Percentiles rank a stretch among this genome's conserved stretches.
These are phyloP conservation scores for Pseudochirops corinnae DNA, from an alignment of 2,797 vertebrate genomes.

Conservation along the genomic window DNA sequence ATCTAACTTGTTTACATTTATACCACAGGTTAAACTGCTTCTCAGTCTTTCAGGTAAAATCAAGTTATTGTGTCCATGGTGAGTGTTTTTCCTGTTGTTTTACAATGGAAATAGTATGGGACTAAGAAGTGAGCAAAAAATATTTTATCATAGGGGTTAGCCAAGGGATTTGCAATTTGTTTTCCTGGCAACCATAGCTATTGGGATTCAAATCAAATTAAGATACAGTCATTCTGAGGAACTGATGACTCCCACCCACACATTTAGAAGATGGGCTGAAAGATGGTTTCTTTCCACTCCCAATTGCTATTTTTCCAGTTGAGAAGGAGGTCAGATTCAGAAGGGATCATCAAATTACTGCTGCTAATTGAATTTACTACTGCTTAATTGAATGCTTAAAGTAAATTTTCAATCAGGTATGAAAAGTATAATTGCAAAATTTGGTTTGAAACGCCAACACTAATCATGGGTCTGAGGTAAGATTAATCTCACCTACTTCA, in stretches of 20 bases:
- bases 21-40: not conserved
- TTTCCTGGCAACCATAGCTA: not conserved
- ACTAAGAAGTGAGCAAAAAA: not conserved
- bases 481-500: not conserved
- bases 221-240: not conserved
- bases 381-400: slow-evolving; percentile 64
- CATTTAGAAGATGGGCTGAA: not conserved
- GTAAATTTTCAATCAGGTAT: slow-evolving; percentile 47
- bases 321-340: slow-evolving; percentile 3
- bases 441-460: slow-evolving; percentile 61
- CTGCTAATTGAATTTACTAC: slow-evolving; percentile 65
- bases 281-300: slow-evolving; percentile 34
- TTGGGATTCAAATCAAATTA: slow-evolving; percentile 25
- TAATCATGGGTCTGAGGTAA: not conserved
- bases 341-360: slow-evolving; percentile 54
- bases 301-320: slow-evolving; percentile 43
- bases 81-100: slow-evolving; percentile 18
- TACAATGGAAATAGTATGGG: slow-evolving; percentile 30
- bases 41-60: not conserved
- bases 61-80: not conserved
- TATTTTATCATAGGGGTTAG: slow-evolving; percentile 18
- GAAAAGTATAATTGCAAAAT: slow-evolving; percentile 58
- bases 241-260: slow-evolving; percentile 28
- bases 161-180: not conserved
- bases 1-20: not conserved